Evolutionary conservation across 1,140 invertebrate genomes (phyloP).

Genomic region (Diploscapter pachys): DNA sequence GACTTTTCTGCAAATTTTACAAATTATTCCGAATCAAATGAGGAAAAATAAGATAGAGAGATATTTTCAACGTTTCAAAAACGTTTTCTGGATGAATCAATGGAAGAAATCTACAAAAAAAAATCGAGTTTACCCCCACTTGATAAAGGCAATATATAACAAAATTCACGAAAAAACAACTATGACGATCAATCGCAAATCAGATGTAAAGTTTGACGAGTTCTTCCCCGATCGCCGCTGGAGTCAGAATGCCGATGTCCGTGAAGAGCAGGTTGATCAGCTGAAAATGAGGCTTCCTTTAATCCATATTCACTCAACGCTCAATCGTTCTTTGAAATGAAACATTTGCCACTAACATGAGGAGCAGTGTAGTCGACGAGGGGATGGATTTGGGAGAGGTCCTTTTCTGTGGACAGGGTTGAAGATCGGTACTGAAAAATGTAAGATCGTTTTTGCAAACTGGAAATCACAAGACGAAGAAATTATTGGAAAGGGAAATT

Average conservation of each 20-base stretch:
- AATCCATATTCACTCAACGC: too few species aligned
- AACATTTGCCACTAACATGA: constrained; percentile 49
- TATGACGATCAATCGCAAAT: neutral
- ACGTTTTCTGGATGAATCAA: too few species aligned
- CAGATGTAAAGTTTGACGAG: constrained; percentile 89
- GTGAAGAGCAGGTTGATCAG: constrained; percentile 90
- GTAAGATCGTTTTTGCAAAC: constrained; percentile 14
- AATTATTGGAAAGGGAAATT: too few species aligned
- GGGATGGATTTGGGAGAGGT: constrained; percentile 73
- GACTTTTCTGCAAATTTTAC: too few species aligned
- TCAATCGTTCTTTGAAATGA: neutral
- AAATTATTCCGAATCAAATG: too few species aligned
- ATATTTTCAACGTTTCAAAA: too few species aligned
- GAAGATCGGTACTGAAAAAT: constrained; percentile 68
- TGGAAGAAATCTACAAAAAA: too few species aligned
- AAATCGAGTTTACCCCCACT: too few species aligned
- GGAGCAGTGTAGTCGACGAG: constrained; percentile 93
- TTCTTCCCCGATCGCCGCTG: constrained; percentile 92
- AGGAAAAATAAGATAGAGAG: too few species aligned
- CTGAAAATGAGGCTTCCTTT: neutral
- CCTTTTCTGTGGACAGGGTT: constrained; percentile 62
- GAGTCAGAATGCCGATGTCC: constrained; percentile 88
- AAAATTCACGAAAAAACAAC: neutral
- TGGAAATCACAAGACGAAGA: neutral
- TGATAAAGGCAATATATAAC: too few species aligned